Conservation (phyloP, 1,140 invertebrate genomes). For the Zaprionus gabonicus region DNA sequence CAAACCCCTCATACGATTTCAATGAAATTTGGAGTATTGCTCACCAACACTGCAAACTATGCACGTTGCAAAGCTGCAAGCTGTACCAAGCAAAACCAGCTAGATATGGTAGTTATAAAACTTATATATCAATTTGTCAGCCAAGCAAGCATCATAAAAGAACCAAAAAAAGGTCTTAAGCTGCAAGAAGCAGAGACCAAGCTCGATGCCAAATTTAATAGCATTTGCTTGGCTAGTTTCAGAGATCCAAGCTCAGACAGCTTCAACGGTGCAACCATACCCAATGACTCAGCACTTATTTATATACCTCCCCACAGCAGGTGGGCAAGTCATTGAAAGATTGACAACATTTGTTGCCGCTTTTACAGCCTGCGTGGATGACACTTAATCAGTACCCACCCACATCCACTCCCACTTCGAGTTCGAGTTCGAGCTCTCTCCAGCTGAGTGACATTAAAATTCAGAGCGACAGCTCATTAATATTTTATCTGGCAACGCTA, state of each 20-base stretch:
- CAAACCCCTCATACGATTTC: background rate
- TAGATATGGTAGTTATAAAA: background rate
- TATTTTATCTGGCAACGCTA: conserved; percentile 55
- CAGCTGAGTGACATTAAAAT: conserved; percentile 20
- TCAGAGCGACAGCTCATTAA: conserved; percentile 53
- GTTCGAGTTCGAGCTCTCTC: background rate
- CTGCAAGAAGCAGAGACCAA: background rate
- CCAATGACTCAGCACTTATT: conserved; percentile 17
- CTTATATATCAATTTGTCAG: background rate
- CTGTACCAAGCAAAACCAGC: background rate
- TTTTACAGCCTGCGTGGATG: background rate
- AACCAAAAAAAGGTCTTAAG: background rate
- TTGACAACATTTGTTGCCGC: conserved; percentile 17
- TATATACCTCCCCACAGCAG: conserved; percentile 12
- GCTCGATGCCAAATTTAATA: background rate
- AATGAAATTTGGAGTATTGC: background rate
- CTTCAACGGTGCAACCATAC: background rate
- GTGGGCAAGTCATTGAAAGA: conserved; percentile 17
- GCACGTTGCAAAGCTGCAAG: background rate
- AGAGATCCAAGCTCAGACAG: background rate
- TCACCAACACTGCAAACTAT: background rate
- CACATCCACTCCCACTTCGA: background rate
- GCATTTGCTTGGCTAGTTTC: background rate
- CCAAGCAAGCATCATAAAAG: background rate
- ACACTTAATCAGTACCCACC: background rate